Evolutionary conservation across 1,140 invertebrate species (phyloP).

Genomic region (Pseudobourletiella spinata): DNA sequence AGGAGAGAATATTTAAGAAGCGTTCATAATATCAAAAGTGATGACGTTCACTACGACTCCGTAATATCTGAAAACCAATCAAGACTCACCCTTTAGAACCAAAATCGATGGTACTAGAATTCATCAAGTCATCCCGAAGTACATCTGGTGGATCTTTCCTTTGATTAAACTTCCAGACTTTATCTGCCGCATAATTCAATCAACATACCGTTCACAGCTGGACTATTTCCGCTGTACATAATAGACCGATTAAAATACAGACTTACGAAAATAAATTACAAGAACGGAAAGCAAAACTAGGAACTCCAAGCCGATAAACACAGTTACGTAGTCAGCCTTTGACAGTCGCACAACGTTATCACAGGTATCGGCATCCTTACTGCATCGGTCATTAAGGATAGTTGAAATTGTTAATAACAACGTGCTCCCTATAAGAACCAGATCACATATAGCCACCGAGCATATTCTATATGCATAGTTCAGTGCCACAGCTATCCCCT

Average conservation of each 20-base stretch:
- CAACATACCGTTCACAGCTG: too few species aligned
- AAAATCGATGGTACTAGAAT: slow-evolving; percentile 14
- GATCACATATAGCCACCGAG: not conserved
- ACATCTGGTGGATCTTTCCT: slow-evolving; percentile 26
- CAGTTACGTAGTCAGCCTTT: slow-evolving; percentile 24
- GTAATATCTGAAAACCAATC: too few species aligned
- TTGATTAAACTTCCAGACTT: slow-evolving; percentile 25
- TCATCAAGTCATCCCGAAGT: slow-evolving; percentile 30
- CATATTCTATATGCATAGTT: not conserved
- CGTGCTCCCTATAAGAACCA: slow-evolving; percentile 24
- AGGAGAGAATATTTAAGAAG: too few species aligned
- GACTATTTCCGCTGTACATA: too few species aligned
- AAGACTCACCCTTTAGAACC: slow-evolving; percentile 12
- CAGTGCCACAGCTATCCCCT: not conserved
- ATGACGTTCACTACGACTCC: too few species aligned
- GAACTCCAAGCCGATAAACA: slow-evolving; percentile 25
- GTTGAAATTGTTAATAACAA: slow-evolving; percentile 26
- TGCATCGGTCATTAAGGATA: slow-evolving; percentile 31
- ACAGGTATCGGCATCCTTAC: slow-evolving; percentile 12
- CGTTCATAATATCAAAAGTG: too few species aligned
- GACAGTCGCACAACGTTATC: slow-evolving; percentile 10
- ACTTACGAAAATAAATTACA: slow-evolving; percentile 25
- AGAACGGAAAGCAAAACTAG: slow-evolving; percentile 17
- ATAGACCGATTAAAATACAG: slow-evolving; percentile 14
- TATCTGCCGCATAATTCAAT: not conserved